phyloP scores from a whole-genome alignment of 2,888 invertebrate genomes.

The Liodrosophila aerea region DNA sequence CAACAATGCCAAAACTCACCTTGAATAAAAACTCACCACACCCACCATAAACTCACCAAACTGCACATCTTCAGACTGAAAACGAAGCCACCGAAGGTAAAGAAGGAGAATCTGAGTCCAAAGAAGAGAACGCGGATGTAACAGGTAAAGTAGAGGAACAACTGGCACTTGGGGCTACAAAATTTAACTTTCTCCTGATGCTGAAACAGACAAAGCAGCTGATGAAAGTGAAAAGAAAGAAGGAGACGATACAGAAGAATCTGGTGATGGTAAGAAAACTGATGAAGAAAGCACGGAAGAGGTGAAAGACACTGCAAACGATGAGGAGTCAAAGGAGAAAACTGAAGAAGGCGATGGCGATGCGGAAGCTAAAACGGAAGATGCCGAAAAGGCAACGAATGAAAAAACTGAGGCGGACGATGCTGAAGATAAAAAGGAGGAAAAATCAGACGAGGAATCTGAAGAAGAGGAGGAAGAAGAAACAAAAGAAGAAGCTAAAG shows the following conservation, averaged over 20 bases:
- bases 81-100: constrained; percentile 41
- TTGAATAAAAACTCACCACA: constrained; percentile 37
- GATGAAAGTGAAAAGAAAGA: constrained; percentile 20
- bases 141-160: constrained; percentile 49
- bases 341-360: constrained; percentile 3
- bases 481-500: not conserved
- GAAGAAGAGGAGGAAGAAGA: constrained; percentile 4
- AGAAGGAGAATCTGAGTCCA: constrained; percentile 37
- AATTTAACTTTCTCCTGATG: constrained; percentile 30
- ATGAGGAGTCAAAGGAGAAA: constrained; percentile 17
- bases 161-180: constrained; percentile 10
- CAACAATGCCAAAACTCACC: constrained; percentile 12
- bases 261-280: constrained; percentile 15
- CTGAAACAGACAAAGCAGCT: constrained; percentile 31
- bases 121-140: constrained; percentile 40
- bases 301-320: constrained; percentile 3
- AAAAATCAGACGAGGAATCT: constrained; percentile 12
- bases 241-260: not conserved
- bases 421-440: not conserved
- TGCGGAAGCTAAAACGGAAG: not conserved
- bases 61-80: constrained; percentile 46
- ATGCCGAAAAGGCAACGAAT: not conserved
- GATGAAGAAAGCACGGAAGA: constrained; percentile 12
- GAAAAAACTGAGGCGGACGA: constrained; percentile 14
- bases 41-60: constrained; percentile 24